Conservation (phyloP, 2,797 vertebrate genomes). For the Characodon lateralis region DNA sequence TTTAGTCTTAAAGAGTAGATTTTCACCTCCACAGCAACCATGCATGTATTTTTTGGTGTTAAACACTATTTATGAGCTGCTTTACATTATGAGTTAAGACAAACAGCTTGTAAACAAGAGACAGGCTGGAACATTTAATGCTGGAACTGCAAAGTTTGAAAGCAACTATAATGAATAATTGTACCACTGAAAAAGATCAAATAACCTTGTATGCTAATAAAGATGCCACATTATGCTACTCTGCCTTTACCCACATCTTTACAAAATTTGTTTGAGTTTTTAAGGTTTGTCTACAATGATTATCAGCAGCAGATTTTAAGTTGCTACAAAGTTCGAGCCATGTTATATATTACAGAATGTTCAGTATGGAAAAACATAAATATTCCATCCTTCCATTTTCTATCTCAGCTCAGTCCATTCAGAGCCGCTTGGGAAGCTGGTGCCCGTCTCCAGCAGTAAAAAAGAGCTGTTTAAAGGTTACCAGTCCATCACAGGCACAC, state of each 20-base stretch:
- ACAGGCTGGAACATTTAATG: constrained; percentile 4
- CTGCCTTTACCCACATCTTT: not conserved
- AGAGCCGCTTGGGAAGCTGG: not conserved
- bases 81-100: constrained; percentile 15
- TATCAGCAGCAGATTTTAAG: not conserved
- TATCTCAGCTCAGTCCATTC: not conserved
- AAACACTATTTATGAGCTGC: constrained; percentile 4
- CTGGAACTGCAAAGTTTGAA: not conserved
- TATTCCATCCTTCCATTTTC: not conserved
- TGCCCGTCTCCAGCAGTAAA: not conserved
- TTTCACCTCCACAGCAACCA: constrained; percentile 39
- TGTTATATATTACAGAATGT: not conserved
- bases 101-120: constrained; percentile 37
- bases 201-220: constrained; percentile 4
- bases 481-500: too few relatives aligned
- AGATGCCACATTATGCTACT: not conserved
- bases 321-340: not conserved
- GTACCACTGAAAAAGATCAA: not conserved
- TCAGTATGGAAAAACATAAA: not conserved
- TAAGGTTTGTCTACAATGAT: not conserved
- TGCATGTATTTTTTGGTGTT: not conserved
- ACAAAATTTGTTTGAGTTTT: not conserved
- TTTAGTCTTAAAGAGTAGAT: constrained; percentile 29
- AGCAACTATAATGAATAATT: not conserved
- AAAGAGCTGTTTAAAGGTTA: not conserved